Percentiles rank a stretch among this genome's conserved stretches.
These are phyloP conservation scores for Myrmecobius fasciatus DNA, from an alignment of 2,113 vertebrate genomes.

Conservation along the genomic window DNA sequence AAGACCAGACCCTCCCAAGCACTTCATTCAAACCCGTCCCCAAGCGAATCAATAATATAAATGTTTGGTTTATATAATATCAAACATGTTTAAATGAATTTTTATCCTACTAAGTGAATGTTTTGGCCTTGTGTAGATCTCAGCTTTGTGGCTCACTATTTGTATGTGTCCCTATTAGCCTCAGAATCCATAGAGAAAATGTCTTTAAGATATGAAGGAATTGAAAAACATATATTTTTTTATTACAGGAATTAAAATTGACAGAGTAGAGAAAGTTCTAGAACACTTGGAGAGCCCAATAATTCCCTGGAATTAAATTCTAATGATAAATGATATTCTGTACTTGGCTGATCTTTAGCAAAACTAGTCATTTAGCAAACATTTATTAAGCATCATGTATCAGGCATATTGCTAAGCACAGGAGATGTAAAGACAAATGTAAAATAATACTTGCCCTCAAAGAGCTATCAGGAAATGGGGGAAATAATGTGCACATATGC, in stretches of 20 bases:
- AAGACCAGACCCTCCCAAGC: not conserved
- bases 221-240: not conserved
- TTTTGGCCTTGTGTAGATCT: not conserved
- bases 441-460: not conserved
- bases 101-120: not conserved
- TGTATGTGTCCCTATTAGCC: not conserved
- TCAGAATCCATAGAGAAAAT: not conserved
- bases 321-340: not conserved
- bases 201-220: not conserved
- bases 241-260: not conserved
- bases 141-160: not conserved
- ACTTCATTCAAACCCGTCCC: not conserved
- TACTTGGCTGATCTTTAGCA: not conserved
- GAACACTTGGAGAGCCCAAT: rapidly evolving
- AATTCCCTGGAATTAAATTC: not conserved
- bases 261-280: not conserved
- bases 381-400: not conserved
- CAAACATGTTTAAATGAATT: not conserved
- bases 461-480: not conserved
- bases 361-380: not conserved
- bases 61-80: not conserved
- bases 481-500: not conserved
- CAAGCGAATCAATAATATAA: not conserved
- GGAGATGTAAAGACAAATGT: not conserved
- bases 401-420: not conserved